These are phyloP conservation scores for Spinibarbus caldwelli DNA, from an alignment of 2,797 vertebrate genomes.

Conservation along the genomic window DNA sequence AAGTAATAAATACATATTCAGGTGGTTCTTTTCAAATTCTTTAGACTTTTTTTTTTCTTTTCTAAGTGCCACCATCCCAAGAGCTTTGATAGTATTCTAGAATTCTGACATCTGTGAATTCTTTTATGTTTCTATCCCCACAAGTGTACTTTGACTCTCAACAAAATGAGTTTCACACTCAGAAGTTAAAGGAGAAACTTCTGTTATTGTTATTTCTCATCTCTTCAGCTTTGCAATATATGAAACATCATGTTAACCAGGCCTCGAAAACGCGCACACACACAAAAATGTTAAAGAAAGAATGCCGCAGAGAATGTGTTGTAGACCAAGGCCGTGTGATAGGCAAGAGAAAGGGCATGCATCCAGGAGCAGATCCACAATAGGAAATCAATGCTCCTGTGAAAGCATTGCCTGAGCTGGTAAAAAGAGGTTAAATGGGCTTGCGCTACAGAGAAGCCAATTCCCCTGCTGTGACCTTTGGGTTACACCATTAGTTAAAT, in stretches of 20 bases:
- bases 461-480: conserved; percentile 60
- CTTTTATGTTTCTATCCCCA: neutral
- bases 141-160: neutral
- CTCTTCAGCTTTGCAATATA: conserved; percentile 21
- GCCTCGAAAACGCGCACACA: conserved; percentile 11
- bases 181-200: conserved; percentile 36
- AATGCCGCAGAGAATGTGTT: conserved; percentile 27
- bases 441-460: conserved; percentile 57
- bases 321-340: conserved; percentile 48
- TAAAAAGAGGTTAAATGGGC: conserved; percentile 64
- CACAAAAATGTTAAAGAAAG: conserved; percentile 5
- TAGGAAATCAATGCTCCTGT: conserved; percentile 62
- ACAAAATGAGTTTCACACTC: neutral
- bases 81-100: conserved; percentile 6
- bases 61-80: neutral
- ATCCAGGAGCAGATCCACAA: conserved; percentile 50
- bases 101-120: conserved; percentile 4
- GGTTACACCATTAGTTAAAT: conserved; percentile 61
- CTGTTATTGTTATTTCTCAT: conserved; percentile 40
- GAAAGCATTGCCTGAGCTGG: conserved; percentile 58
- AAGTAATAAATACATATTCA: neutral
- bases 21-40: conserved; percentile 11
- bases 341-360: conserved; percentile 54
- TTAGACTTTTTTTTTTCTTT: neutral
- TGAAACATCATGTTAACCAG: conserved; percentile 45